Evolutionary conservation across 1,140 invertebrate genomes (phyloP).

Genomic region (Ridgeia piscesae): DNA sequence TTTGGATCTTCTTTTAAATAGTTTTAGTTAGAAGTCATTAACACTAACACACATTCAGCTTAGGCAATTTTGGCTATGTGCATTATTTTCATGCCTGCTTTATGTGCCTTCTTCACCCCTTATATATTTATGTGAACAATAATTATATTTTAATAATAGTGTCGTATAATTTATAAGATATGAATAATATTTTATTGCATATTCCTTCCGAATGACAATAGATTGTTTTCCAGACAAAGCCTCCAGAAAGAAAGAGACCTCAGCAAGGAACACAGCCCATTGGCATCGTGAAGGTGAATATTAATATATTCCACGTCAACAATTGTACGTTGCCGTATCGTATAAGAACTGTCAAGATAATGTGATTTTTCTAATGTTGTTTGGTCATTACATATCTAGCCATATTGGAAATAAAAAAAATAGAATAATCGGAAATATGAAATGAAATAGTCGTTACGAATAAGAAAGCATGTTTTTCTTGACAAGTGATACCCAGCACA

Average conservation of each 20-base stretch:
- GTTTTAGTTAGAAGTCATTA: background rate
- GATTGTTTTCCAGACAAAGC: background rate
- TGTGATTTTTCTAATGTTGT: background rate
- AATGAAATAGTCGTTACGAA: background rate
- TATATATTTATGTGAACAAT: background rate
- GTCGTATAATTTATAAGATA: background rate
- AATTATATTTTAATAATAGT: too few species aligned
- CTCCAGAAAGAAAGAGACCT: background rate
- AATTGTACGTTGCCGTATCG: background rate
- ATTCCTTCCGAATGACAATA: background rate
- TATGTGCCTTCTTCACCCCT: too few species aligned
- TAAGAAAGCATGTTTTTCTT: background rate
- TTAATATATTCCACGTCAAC: background rate
- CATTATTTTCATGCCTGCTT: too few species aligned
- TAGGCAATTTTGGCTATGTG: too few species aligned
- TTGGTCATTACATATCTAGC: background rate
- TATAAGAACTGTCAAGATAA: background rate
- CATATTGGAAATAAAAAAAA: too few species aligned
- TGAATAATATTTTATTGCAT: background rate
- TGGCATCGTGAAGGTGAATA: background rate
- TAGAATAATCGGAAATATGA: background rate
- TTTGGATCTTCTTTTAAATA: background rate
- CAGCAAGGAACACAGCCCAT: background rate
- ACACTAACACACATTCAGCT: background rate
- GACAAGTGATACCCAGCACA: background rate